Evolutionary conservation across 2,797 vertebrate genomes (phyloP), one percentile per base, ranked within the genome.

Genomic region (Chelmon rostratus): DNA sequence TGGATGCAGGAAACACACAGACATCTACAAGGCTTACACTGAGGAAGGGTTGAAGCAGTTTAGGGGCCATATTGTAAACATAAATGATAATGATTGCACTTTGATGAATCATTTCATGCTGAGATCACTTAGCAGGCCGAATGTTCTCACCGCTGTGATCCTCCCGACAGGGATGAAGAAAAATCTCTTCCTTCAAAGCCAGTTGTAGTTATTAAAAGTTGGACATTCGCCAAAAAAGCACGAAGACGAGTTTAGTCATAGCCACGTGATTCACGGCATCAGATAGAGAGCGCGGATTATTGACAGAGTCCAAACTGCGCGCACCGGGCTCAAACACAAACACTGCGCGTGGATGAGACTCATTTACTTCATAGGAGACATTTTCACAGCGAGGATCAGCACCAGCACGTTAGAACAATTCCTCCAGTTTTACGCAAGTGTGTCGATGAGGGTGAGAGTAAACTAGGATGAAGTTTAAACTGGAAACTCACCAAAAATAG

Each of bases 401-500:
- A n/a, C 38, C 8, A 19, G 1, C 4, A 2, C 1, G 35, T n/a
- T 9, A 3, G 0, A 2, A 23, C 25, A 18, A 35, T 28, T 5
- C 8, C 5, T 13, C 1, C 6, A 19, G 9, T 31, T 7, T 1
- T 12, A 8, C 6, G 35, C n/a, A 28, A 18, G 4, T 12, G 1
- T 12, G 16, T 0, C 4, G 11, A 19, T 31, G 71, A 16, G 65
- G 28, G 42, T 13, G 37, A 49, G 28, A 62, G 21, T 16, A 1
- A 49, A 68, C 6, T 35, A 18, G 44, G 3, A 68, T 31, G 11
- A 71, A 44, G 53, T 25, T 50, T 52, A 5, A 68, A 75, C 18
- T 79, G 68, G 38, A 78, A 88, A 92, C 94, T 94, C 86, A 96
- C 95, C 95, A 76, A 94, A 91, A 49, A 91, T 63, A 91, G 93